A percentile compares a stretch with the other conserved stretches of the same genome.
phyloP scores from a whole-genome alignment of 2,888 invertebrate genomes.

The Oscheius myriophilus region DNA sequence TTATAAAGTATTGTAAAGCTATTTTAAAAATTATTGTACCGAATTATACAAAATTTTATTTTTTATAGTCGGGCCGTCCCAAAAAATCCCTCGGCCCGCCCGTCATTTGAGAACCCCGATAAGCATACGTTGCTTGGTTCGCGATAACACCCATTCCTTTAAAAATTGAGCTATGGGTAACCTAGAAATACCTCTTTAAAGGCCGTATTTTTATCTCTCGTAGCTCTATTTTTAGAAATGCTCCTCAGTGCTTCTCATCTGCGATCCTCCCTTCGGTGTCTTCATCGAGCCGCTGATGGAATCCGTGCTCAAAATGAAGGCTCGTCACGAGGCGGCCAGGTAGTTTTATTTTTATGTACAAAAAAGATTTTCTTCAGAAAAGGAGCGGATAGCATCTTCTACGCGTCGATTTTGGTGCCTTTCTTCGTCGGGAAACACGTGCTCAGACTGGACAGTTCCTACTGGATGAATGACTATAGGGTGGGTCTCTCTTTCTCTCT shows the following conservation, averaged over 20 bases:
- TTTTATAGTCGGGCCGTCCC: too few species aligned
- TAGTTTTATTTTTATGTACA: constrained; percentile 3
- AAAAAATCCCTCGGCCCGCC: too few species aligned
- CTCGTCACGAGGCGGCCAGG: constrained; percentile 32
- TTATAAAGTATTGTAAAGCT: too few species aligned
- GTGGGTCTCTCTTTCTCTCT: constrained; percentile 32
- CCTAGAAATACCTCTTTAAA: background rate
- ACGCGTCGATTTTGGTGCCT: constrained; percentile 51
- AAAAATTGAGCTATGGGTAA: too few species aligned
- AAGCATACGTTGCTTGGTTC: too few species aligned
- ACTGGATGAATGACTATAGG: constrained; percentile 62
- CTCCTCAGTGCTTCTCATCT: constrained; percentile 47
- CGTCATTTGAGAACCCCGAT: too few species aligned
- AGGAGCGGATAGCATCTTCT: constrained; percentile 31
- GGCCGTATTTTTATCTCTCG: too few species aligned
- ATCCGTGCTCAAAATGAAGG: constrained; percentile 52
- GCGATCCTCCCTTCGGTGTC: constrained; percentile 68
- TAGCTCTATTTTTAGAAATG: constrained; percentile 36
- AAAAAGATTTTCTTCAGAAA: constrained; percentile 22
- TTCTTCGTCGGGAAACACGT: constrained; percentile 63
- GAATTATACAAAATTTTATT: too few species aligned
- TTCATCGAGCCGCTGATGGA: constrained; percentile 60
- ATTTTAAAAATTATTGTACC: too few species aligned
- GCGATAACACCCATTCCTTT: too few species aligned
- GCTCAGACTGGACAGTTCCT: constrained; percentile 35